phyloP scores from a whole-genome alignment of 1,140 invertebrate species.

The Conus ventricosus region DNA sequence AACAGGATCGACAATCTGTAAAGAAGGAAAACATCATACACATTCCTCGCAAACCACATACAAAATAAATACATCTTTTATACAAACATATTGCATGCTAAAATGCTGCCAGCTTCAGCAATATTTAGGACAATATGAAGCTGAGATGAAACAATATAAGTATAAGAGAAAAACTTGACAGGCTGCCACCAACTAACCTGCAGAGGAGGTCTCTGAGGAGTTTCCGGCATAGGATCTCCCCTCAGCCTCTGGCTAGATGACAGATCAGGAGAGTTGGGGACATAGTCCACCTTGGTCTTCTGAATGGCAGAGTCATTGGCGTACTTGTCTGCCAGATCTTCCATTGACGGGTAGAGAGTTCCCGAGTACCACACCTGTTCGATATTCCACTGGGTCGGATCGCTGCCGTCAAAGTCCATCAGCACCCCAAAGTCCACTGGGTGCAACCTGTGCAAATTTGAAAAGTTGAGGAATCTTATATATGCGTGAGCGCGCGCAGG shows the following conservation, averaged over 20 bases:
- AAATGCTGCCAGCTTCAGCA: too few relatives aligned
- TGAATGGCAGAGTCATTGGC: not conserved
- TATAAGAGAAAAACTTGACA: not conserved
- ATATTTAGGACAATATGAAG: not conserved
- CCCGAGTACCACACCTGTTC: slow-evolving; percentile 56
- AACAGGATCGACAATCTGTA: too few relatives aligned
- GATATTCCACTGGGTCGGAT: slow-evolving; percentile 43
- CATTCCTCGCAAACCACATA: not conserved
- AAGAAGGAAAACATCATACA: too few relatives aligned
- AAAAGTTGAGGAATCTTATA: not conserved
- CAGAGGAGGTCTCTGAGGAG: slow-evolving; percentile 42
- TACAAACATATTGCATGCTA: too few relatives aligned
- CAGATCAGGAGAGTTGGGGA: slow-evolving; percentile 24
- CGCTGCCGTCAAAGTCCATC: slow-evolving; percentile 45
- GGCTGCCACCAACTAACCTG: not conserved
- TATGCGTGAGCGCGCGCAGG: too few relatives aligned
- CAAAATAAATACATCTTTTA: too few relatives aligned
- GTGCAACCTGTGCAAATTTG: slow-evolving; percentile 30
- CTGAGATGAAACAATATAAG: not conserved
- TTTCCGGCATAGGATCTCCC: slow-evolving; percentile 41
- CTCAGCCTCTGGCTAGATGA: slow-evolving; percentile 42
- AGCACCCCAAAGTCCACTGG: slow-evolving; percentile 55
- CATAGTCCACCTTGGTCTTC: slow-evolving; percentile 41
- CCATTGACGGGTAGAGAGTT: slow-evolving; percentile 49
- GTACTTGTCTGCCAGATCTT: slow-evolving; percentile 41